These are phyloP conservation scores for Hyppa rectilinea DNA, from an alignment of 2,888 invertebrate species.

Conservation along the genomic window DNA sequence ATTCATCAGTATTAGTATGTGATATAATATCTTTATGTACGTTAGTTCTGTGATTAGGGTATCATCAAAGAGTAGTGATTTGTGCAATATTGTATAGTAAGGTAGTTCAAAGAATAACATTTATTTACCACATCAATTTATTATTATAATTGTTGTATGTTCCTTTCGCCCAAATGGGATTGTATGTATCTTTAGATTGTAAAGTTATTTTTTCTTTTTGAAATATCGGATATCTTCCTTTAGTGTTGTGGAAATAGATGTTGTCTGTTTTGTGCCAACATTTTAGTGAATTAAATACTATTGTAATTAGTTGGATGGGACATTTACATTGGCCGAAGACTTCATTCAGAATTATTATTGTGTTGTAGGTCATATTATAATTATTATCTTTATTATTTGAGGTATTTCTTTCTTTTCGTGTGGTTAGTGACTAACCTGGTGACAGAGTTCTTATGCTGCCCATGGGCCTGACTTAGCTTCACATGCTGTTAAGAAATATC, in stretches of 20 bases:
- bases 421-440: too few relatives aligned
- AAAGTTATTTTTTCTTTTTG: conserved; percentile 15
- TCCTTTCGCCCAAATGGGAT: not conserved
- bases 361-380: not conserved
- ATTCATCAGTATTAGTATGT: conserved; percentile 18
- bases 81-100: conserved; percentile 4
- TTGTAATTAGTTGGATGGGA: conserved; percentile 29
- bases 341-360: conserved; percentile 15
- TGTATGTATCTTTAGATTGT: not conserved
- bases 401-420: too few relatives aligned
- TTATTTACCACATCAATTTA: too few relatives aligned
- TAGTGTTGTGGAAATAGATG: conserved; percentile 61
- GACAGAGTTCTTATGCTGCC: too few relatives aligned
- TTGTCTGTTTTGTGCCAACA: conserved; percentile 67
- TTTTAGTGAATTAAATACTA: conserved; percentile 58
- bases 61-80: conserved; percentile 15
- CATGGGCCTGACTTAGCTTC: too few relatives aligned
- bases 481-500: too few relatives aligned
- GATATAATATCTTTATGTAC: not conserved
- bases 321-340: conserved; percentile 12
- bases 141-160: not conserved
- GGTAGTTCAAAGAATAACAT: not conserved
- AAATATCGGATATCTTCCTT: conserved; percentile 50
- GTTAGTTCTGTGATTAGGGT: not conserved
- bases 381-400: not conserved